Conservation (phyloP, 2,113 vertebrate genomes). For the Carassius gibelio region DNA sequence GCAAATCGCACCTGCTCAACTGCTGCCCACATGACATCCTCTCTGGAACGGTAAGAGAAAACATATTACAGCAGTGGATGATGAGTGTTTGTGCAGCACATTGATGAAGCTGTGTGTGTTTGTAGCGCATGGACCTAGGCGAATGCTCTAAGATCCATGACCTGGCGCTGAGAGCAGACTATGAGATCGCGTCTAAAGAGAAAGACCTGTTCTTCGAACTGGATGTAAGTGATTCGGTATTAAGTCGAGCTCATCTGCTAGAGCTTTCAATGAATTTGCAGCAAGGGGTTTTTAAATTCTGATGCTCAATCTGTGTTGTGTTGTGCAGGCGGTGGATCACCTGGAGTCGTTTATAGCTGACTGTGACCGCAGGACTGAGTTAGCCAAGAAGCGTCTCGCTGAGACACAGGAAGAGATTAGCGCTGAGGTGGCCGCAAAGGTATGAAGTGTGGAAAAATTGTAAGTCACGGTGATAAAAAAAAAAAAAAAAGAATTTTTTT, state of each 20-base stretch:
- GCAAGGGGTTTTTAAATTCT: neutral
- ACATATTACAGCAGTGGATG: neutral
- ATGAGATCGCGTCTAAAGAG: slow-evolving; percentile 98
- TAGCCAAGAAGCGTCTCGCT: slow-evolving; percentile 96
- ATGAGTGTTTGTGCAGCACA: neutral
- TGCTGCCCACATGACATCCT: slow-evolving; percentile 99
- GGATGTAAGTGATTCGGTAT: slow-evolving; percentile 84
- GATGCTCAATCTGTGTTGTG: neutral
- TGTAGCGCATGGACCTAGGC: slow-evolving; percentile 97
- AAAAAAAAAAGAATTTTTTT: too few relatives aligned
- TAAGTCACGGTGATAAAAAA: too few relatives aligned
- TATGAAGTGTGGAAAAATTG: slow-evolving; percentile 55
- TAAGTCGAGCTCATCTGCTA: neutral
- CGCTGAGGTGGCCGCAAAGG: slow-evolving; percentile 97
- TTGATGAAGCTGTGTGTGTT: neutral
- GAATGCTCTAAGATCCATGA: slow-evolving; percentile 99
- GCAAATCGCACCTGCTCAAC: slow-evolving; percentile 99
- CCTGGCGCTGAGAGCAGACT: slow-evolving; percentile 95
- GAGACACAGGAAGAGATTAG: slow-evolving; percentile 99
- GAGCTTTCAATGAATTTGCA: too few relatives aligned
- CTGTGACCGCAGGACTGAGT: slow-evolving; percentile 94
- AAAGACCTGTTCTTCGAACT: slow-evolving; percentile 97
- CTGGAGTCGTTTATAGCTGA: slow-evolving; percentile 97
- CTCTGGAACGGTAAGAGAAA: slow-evolving; percentile 94
- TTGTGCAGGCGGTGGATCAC: slow-evolving; percentile 91